These are phyloP conservation scores for Sceloporus undulatus DNA, from an alignment of 2,113 vertebrate genomes.

Conservation along the genomic window DNA sequence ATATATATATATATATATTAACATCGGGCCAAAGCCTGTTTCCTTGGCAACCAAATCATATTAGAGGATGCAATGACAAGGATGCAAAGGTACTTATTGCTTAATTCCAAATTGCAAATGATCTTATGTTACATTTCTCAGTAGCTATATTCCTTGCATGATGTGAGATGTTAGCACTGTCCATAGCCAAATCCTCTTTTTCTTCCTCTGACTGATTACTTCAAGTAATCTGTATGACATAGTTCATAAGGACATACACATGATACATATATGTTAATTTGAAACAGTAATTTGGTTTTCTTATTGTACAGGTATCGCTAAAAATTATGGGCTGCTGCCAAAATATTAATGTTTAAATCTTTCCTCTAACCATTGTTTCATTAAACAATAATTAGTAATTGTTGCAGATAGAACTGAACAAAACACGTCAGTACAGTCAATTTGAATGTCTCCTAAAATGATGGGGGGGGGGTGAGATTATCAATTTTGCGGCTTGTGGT, in stretches of 20 bases:
- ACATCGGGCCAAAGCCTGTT: constrained; percentile 93
- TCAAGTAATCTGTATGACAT: constrained; percentile 66
- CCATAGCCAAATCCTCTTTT: constrained; percentile 53
- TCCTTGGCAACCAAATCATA: constrained; percentile 92
- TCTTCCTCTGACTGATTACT: constrained; percentile 58
- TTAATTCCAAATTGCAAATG: constrained; percentile 69
- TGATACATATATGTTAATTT: constrained; percentile 45
- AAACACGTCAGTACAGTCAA: constrained; percentile 38
- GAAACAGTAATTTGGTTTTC: constrained; percentile 68
- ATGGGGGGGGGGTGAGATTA: constrained; percentile 34
- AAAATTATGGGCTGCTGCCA: constrained; percentile 67
- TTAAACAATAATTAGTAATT: constrained; percentile 50
- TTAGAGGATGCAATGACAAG: constrained; percentile 78
- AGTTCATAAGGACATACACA: constrained; percentile 60
- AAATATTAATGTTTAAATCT: constrained; percentile 60
- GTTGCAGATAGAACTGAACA: constrained; percentile 39
- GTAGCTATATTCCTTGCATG: constrained; percentile 60
- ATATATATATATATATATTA: constrained; percentile 74
- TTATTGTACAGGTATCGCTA: constrained; percentile 56
- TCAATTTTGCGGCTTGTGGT: constrained; percentile 47
- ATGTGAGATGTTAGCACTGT: constrained; percentile 65
- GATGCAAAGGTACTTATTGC: constrained; percentile 71
- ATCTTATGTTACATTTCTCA: constrained; percentile 63
- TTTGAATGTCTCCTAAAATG: constrained; percentile 35
- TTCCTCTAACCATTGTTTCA: constrained; percentile 55